Evolutionary conservation across 2,113 vertebrate species (phyloP), one percentile per base, ranked within the genome.

Genomic region (Atherinomorus stipes): DNA sequence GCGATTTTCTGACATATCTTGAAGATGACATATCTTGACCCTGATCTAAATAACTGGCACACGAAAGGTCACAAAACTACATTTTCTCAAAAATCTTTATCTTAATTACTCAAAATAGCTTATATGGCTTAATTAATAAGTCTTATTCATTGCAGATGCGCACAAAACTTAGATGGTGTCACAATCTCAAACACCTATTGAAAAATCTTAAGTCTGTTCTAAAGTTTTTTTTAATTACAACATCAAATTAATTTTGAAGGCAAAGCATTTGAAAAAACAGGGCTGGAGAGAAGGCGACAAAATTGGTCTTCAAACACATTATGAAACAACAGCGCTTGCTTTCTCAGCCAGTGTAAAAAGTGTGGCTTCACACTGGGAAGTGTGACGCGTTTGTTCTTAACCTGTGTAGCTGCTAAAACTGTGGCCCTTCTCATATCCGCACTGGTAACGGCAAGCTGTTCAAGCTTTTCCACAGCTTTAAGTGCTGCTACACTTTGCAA

Each of bases 391-490:
- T 52, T 64, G 54, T 81, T 85, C 70, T 78, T 73, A 66, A 78
- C 65, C 60, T 2, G 19, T 78, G 68, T 61, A 70, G 64, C 40
- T 71, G 66, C 81, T 77, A 56, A 78, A 76, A 69, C 38, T 65
- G 53, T 42, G 26, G 50, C 51, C 56, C 62, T 66, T 58, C 62
- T 80, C 56, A 67, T 71, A 65, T 77, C 67, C 54, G 67, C 50
- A 16, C 51, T 56, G 70, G 40, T 61, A 78, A 80, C 42, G 25
- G 64, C 52, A 73, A 81, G 70, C 79, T 81, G 77, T 81, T 85
- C 78, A 76, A 81, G 60, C 51, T 25, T 73, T 82, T 85, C 51
- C 64, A 58, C 66, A 45, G 52, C 34, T 60, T 60, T 53, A 66
- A 84, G 71, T 76, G 71, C 37, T 47, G 53, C 63, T 51, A 81